Evolutionary conservation across 2,797 vertebrate species (phyloP), one percentile per base, ranked within the genome.

Genomic region (Cryptoprocta ferox): DNA sequence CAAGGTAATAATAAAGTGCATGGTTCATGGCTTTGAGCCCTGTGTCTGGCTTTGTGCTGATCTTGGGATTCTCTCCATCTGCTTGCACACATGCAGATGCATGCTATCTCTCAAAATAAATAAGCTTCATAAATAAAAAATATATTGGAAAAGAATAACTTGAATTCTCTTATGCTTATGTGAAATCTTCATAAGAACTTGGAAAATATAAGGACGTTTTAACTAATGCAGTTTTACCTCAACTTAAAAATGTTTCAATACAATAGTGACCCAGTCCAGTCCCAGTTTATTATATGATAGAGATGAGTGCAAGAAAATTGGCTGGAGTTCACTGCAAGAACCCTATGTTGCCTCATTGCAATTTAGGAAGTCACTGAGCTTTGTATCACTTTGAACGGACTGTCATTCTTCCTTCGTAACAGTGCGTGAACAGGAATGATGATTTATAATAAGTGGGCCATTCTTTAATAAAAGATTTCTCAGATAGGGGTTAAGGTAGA

Each of bases 381-480:
- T 97, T 94, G 18, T 97, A 97, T 98, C 80, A 94, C 28, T 94
- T 95, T 93, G 66, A 98, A 96, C 0, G 48, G 90, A 95, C 78
- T 98, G 91, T 97, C 95, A 96, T 98, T 97, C 97, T 98, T 97
- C 79, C 95, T 97, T 73, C 4, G 1, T 96, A 96, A 79, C 76
- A 96, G 88, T 96, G 78, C 78, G 83, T 97, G 98, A 97, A 96
- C 96, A 97, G 75, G 56, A 98, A 98, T 98, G 98, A 98, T 97
- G 97, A 97, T 98, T 96, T 96, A 93, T 91, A 97, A 93, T 98
- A 97, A 98, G 89, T 92, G 42, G 71, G 48, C 86, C 91, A 89
- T 95, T 96, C 84, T 97, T 96, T 97, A 98, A 98, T 97, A 97
- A 98, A 97, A 97, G 95, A 79, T 95, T 96, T 98, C 94, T 98